Evolutionary conservation across 2,113 vertebrate species (phyloP).

Genomic region (human (Homo sapiens)): GRCh38 chr4:46376001-46376500

Average conservation of each 20-base stretch:
- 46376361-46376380: background rate
- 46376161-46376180: background rate
- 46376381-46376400: background rate
- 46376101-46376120: background rate
- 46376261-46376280: background rate
- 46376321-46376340: background rate
- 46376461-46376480: background rate
- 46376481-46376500: background rate
- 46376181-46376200: constrained; percentile 42
- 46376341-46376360: background rate
- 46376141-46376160: background rate
- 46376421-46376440: background rate
- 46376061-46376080: background rate
- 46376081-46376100: background rate
- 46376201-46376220: background rate
- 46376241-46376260: constrained; percentile 28
- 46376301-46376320: constrained; percentile 23
- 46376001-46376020: background rate
- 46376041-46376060: background rate
- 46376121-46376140: background rate
- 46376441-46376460: background rate
- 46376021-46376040: background rate
- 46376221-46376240: constrained; percentile 11
- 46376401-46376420: background rate
- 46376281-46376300: background rate